Evolutionary conservation across 2,113 vertebrate species (phyloP).

Genomic region (Anser brachyrhynchus): DNA sequence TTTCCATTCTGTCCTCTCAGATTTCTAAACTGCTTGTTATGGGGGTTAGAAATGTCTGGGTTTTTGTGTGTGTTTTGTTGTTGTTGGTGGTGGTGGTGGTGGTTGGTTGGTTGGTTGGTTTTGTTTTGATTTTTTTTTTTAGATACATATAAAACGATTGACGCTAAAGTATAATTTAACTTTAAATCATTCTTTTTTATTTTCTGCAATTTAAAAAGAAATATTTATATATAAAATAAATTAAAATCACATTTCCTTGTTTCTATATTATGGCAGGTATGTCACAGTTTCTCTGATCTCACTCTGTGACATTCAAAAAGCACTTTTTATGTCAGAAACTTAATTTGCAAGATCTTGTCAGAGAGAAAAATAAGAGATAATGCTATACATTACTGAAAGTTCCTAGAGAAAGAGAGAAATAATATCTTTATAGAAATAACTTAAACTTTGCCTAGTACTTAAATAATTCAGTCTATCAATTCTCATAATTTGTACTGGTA

Average conservation of each 20-base stretch:
- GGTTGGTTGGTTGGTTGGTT: too few relatives aligned
- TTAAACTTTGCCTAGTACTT: not conserved
- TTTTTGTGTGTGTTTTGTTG: not conserved
- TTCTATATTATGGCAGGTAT: not conserved
- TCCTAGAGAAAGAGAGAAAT: not conserved
- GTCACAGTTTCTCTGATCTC: not conserved
- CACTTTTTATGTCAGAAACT: not conserved
- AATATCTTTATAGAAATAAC: not conserved
- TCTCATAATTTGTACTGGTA: not conserved
- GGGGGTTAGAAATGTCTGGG: not conserved
- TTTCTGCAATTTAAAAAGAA: not conserved
- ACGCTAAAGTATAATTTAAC: not conserved
- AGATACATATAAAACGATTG: not conserved
- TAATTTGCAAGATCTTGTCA: not conserved
- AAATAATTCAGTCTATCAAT: not conserved
- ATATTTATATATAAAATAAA: not conserved
- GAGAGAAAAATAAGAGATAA: not conserved
- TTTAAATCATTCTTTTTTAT: not conserved
- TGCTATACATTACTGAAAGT: not conserved
- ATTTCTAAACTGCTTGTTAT: too few relatives aligned
- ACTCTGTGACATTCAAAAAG: not conserved
- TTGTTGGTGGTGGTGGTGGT: too few relatives aligned
- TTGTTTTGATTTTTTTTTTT: not conserved
- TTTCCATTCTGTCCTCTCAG: not conserved
- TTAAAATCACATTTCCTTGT: not conserved